Evolutionary conservation across 2,797 vertebrate species (phyloP).

Genomic region (Nothura maculosa): DNA sequence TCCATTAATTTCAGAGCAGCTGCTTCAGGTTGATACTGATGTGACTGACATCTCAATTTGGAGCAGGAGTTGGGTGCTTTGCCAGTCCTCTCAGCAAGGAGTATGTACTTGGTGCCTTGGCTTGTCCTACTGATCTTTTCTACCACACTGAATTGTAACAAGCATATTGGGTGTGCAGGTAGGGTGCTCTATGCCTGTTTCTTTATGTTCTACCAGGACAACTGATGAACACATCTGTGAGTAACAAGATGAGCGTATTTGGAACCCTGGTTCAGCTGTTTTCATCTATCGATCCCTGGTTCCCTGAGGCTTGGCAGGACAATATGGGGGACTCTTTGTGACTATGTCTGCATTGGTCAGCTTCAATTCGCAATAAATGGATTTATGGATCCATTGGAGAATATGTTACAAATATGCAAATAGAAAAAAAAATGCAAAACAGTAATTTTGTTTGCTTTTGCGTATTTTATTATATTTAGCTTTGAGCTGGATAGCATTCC

Average conservation of each 20-base stretch:
- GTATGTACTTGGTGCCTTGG: not conserved
- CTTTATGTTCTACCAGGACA: not conserved
- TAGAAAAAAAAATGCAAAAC: not conserved
- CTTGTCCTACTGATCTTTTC: not conserved
- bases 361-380: not conserved
- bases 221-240: not conserved
- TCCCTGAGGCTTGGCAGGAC: not conserved
- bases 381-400: not conserved
- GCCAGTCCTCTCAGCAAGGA: not conserved
- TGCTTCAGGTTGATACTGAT: not conserved
- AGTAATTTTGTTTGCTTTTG: not conserved
- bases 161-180: not conserved
- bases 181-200: not conserved
- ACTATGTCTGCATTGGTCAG: not conserved
- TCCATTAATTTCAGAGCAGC: conserved; percentile 32
- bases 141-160: not conserved
- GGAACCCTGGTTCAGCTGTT: not conserved
- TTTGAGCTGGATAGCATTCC: not conserved
- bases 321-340: not conserved
- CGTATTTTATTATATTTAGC: not conserved
- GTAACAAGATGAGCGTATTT: not conserved
- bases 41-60: not conserved
- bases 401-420: not conserved
- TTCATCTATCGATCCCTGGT: not conserved
- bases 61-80: not conserved